Conservation (phyloP, 2,797 vertebrate genomes). For the Acomys russatus region DNA sequence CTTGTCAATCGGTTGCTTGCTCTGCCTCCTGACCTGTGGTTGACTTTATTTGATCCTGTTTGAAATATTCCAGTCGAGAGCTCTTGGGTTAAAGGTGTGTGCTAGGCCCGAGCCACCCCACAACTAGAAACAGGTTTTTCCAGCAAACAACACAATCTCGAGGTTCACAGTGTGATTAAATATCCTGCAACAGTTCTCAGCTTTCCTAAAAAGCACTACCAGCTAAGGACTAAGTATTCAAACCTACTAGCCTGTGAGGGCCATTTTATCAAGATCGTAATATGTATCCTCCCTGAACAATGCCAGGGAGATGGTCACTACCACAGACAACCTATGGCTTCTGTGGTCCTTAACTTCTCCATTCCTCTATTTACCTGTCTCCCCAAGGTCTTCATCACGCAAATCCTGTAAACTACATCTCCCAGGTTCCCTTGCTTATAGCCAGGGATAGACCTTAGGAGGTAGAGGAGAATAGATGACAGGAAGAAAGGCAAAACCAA, state of each 20-base stretch:
- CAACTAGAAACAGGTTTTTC: too few species aligned
- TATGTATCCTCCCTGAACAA: background rate
- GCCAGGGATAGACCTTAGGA: background rate
- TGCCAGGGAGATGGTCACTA: background rate
- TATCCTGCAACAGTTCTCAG: too few species aligned
- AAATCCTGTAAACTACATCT: constrained; percentile 49
- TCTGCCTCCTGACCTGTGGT: too few species aligned
- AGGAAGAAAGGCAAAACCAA: background rate
- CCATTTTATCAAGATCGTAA: background rate
- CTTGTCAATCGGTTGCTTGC: too few species aligned
- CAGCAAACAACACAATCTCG: too few species aligned
- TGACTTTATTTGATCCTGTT: too few species aligned
- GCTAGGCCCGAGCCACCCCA: too few species aligned
- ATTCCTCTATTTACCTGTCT: background rate
- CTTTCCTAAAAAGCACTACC: background rate
- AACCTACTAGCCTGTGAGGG: background rate
- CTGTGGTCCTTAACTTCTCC: background rate
- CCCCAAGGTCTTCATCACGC: background rate
- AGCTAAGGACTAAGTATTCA: background rate
- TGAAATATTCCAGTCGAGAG: too few species aligned
- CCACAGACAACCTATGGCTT: background rate
- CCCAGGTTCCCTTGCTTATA: constrained; percentile 53
- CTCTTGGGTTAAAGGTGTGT: too few species aligned
- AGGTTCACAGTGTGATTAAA: too few species aligned
- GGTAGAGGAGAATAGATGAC: background rate